Conservation (phyloP, 2,113 vertebrate genomes). For the Chloropsis cyanopogon region DNA sequence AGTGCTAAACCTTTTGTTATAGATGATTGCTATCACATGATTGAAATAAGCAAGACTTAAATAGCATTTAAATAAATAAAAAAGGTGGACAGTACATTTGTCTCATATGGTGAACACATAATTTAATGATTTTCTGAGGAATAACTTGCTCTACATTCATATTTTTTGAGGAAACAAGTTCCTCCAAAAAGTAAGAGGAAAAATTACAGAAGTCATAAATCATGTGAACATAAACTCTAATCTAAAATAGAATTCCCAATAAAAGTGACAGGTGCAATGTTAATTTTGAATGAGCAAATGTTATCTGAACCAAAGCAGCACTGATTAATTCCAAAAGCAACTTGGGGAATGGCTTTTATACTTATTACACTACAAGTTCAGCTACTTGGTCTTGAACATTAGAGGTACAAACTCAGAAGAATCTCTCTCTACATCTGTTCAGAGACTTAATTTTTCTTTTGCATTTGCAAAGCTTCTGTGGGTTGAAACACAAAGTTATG, state of each 20-base stretch:
- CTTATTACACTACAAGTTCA: neutral
- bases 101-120: neutral
- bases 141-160: neutral
- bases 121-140: neutral
- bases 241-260: neutral
- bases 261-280: neutral
- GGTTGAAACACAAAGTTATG: neutral
- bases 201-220: conserved; percentile 13
- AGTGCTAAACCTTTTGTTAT: neutral
- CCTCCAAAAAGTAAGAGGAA: neutral
- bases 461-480: neutral
- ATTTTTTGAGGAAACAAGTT: neutral
- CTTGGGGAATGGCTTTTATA: neutral
- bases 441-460: conserved; percentile 3
- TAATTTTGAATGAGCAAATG: neutral
- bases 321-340: neutral
- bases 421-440: neutral
- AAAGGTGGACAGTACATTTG: neutral
- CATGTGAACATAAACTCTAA: neutral
- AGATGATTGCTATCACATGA: neutral
- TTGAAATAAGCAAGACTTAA: neutral
- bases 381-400: neutral
- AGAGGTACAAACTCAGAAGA: conserved; percentile 10
- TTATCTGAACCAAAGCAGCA: neutral
- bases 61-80: neutral